A percentile compares a stretch with the other conserved stretches of the same genome.
These are phyloP conservation scores for Gnathonemus echidnorhynchus DNA, from an alignment of 2,113 vertebrate genomes.

Conservation along the genomic window DNA sequence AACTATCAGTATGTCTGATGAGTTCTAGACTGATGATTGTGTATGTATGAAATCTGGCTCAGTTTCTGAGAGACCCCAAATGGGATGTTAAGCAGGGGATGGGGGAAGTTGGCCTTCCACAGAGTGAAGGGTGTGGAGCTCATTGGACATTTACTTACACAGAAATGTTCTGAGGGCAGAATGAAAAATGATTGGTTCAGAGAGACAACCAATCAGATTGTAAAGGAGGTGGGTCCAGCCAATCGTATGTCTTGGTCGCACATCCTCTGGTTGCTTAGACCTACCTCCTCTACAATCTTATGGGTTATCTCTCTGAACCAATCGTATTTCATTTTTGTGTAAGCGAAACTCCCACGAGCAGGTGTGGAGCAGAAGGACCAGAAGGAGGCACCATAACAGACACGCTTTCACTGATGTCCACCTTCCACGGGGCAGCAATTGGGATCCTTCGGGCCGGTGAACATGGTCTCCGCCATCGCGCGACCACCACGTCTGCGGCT, in stretches of 20 bases:
- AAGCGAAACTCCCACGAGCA: no score
- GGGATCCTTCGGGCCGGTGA: constrained; percentile 26
- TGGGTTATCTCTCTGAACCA: no score
- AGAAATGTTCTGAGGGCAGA: no score
- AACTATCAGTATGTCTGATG: not conserved
- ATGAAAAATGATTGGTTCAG: no score
- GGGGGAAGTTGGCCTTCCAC: not conserved
- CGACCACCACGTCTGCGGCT: not conserved
- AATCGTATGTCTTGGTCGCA: no score
- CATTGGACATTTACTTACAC: no score
- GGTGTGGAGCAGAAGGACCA: not conserved
- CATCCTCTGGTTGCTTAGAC: no score
- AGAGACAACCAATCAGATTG: no score
- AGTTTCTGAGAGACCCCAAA: not conserved
- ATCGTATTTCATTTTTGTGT: no score
- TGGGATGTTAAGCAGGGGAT: no score
- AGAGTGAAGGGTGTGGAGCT: not conserved
- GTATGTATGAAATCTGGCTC: not conserved
- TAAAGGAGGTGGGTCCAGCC: no score
- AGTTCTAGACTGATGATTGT: not conserved
- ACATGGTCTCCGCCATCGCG: constrained; percentile 10
- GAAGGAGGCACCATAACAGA: not conserved
- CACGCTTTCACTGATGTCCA: constrained; percentile 26
- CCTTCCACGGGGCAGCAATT: constrained; percentile 28
- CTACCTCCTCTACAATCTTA: no score